These are phyloP conservation scores for Aphis gossypii DNA, from an alignment of 1,140 invertebrate species.

Conservation along the genomic window DNA sequence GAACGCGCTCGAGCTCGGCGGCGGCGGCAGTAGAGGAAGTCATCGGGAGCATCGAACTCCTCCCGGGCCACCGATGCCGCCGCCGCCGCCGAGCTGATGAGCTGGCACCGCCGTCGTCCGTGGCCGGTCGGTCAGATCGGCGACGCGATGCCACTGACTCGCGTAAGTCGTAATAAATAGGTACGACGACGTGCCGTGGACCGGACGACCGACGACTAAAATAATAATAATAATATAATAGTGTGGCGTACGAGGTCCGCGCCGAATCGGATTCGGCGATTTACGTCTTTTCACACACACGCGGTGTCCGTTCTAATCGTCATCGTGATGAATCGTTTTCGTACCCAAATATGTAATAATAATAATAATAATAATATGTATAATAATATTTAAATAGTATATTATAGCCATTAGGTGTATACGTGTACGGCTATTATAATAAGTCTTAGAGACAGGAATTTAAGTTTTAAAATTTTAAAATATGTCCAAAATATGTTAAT, in stretches of 20 bases:
- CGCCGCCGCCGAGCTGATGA: background rate
- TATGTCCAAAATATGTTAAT: background rate
- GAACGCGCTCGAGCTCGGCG: background rate
- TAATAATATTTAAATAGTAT: no score
- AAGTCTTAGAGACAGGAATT: background rate
- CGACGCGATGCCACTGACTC: background rate
- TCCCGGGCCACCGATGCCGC: conserved; percentile 27
- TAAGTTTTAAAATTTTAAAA: background rate
- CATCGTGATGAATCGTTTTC: background rate
- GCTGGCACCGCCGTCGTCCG: conserved; percentile 24
- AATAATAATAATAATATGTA: no score
- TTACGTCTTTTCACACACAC: background rate
- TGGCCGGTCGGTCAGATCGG: conserved; percentile 22
- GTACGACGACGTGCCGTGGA: no score
- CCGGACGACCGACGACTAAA: background rate
- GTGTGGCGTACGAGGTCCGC: background rate
- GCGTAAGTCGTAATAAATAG: background rate
- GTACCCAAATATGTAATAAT: background rate
- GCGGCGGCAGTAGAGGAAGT: conserved; percentile 23
- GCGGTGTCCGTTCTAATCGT: background rate
- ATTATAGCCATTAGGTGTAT: background rate
- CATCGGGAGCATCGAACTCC: conserved; percentile 57
- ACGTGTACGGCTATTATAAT: no score
- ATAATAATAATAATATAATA: no score
- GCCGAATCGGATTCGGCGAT: background rate